Evolutionary conservation across 1,140 invertebrate genomes (phyloP).

Genomic region (Drosophila saltans): DNA sequence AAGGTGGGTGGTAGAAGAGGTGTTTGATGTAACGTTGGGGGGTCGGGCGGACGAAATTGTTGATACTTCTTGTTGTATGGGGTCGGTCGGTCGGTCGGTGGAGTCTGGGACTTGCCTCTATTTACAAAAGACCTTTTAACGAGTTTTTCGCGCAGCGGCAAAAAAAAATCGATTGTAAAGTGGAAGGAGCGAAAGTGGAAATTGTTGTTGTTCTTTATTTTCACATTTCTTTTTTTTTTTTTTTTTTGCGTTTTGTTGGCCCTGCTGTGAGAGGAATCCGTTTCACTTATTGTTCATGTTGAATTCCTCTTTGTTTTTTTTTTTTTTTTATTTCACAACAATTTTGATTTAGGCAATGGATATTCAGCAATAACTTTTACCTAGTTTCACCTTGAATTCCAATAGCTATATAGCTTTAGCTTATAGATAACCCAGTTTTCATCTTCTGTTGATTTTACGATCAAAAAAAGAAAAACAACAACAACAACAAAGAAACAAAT

Average conservation of each 20-base stretch:
- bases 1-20: not conserved
- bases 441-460: constrained; percentile 1
- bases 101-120: not conserved
- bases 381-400: constrained; percentile 5
- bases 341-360: not conserved
- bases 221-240: not conserved
- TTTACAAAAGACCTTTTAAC: constrained; percentile 9
- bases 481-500: constrained; percentile 1
- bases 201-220: not conserved
- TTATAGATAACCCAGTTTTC: constrained; percentile 9
- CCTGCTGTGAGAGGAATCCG: not conserved
- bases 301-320: not conserved
- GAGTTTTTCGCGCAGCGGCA: not conserved
- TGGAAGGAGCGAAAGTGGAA: constrained; percentile 1
- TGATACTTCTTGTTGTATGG: not conserved
- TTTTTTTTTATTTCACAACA: not conserved
- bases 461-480: not conserved
- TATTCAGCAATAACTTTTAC: not conserved
- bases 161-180: not conserved
- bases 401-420: not conserved
- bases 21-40: not conserved
- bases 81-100: not conserved
- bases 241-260: not conserved
- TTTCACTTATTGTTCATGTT: constrained; percentile 1
- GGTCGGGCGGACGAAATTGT: not conserved